Conservation (phyloP, 1,140 invertebrate genomes). For the Drosophila pandora region DNA sequence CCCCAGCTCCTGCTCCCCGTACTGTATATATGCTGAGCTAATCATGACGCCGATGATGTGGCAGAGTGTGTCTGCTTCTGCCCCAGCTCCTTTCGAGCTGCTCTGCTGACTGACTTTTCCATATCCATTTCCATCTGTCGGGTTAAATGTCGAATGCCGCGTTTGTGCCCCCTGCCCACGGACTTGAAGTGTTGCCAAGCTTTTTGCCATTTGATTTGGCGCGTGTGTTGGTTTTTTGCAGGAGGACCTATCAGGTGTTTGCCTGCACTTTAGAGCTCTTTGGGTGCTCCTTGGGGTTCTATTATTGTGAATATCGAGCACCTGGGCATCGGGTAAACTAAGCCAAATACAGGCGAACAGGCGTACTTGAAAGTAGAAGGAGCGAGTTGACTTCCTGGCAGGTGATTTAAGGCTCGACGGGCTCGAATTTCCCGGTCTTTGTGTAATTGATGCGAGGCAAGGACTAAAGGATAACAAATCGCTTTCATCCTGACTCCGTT, state of each 20-base stretch:
- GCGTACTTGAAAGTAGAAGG: neutral
- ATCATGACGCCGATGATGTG: constrained; percentile 61
- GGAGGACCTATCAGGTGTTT: constrained; percentile 32
- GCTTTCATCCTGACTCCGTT: constrained; percentile 58
- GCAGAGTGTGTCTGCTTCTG: constrained; percentile 19
- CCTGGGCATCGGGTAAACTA: constrained; percentile 5
- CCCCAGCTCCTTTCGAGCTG: neutral
- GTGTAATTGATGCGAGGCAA: constrained; percentile 55
- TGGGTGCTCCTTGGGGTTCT: constrained; percentile 60
- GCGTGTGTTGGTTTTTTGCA: constrained; percentile 29
- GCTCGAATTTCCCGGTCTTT: constrained; percentile 59
- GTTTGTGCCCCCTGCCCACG: constrained; percentile 10
- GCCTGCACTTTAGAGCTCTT: constrained; percentile 74
- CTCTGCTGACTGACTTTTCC: constrained; percentile 12
- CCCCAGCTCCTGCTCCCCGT: neutral
- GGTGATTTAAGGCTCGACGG: constrained; percentile 58
- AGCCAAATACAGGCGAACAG: neutral
- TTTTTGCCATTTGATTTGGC: constrained; percentile 63
- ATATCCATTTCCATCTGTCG: constrained; percentile 31
- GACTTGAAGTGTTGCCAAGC: constrained; percentile 49
- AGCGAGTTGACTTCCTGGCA: constrained; percentile 37
- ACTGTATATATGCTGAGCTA: constrained; percentile 50
- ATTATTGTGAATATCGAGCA: constrained; percentile 75
- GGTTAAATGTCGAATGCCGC: constrained; percentile 50
- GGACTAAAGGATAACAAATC: constrained; percentile 70